phyloP scores from a whole-genome alignment of 2,888 invertebrate species.

The Pteria penguin region DNA sequence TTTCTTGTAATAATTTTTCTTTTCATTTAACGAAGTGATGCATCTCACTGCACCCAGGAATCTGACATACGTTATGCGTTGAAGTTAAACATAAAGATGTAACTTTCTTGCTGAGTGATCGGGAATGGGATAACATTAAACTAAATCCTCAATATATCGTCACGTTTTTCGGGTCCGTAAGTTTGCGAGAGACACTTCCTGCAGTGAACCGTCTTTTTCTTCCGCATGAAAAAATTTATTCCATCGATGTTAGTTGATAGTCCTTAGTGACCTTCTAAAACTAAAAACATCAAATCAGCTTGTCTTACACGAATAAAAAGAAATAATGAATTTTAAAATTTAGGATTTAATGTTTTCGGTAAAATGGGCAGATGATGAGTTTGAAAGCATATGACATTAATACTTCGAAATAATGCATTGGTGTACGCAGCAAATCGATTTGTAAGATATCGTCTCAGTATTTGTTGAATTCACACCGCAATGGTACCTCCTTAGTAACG shows the following conservation, averaged over 20 bases:
- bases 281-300: constrained; percentile 1
- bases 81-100: constrained; percentile 20
- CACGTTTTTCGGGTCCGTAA: constrained; percentile 20
- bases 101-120: constrained; percentile 35
- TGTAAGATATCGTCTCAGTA: neutral
- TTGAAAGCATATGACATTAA: neutral
- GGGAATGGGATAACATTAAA: constrained; percentile 16
- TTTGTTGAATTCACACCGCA: neutral
- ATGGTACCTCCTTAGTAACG: neutral
- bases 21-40: constrained; percentile 26
- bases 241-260: constrained; percentile 24
- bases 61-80: constrained; percentile 18
- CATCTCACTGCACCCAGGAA: constrained; percentile 14
- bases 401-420: neutral
- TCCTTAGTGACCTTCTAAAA: constrained; percentile 39
- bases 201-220: constrained; percentile 35
- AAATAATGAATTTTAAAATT: constrained; percentile 11
- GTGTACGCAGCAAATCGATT: neutral
- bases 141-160: constrained; percentile 15
- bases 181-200: constrained; percentile 38
- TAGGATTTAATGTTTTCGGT: neutral
- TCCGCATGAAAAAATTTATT: constrained; percentile 34
- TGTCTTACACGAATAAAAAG: neutral
- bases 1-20: constrained; percentile 12
- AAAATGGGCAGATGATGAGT: neutral